Evolutionary conservation across 2,888 invertebrate species (phyloP).

Genomic region (Nowickia ferox): DNA sequence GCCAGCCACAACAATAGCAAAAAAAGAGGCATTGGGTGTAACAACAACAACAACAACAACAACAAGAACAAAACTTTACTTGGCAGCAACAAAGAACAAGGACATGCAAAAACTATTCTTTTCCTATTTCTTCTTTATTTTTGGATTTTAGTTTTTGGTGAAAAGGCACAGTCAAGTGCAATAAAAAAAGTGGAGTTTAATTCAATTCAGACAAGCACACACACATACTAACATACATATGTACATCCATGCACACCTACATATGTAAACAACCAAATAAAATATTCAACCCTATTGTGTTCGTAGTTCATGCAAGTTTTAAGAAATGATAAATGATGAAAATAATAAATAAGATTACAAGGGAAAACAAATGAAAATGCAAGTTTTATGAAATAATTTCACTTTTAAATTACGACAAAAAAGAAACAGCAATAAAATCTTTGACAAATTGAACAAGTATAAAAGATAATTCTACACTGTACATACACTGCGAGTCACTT

Average conservation of each 20-base stretch:
- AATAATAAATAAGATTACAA: constrained; percentile 31
- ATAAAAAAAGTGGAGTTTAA: constrained; percentile 37
- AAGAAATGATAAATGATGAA: constrained; percentile 32
- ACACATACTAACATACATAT: not conserved
- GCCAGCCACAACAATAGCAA: constrained; percentile 35
- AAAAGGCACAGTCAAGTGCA: constrained; percentile 52
- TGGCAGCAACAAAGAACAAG: constrained; percentile 67
- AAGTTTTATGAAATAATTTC: constrained; percentile 62
- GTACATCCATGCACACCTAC: not conserved
- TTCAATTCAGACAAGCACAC: not conserved
- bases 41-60: constrained; percentile 32
- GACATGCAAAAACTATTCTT: constrained; percentile 46
- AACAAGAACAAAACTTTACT: constrained; percentile 37
- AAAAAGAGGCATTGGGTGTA: constrained; percentile 1
- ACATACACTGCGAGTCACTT: too few relatives aligned
- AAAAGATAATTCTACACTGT: not conserved
- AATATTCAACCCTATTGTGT: constrained; percentile 45
- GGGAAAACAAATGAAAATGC: constrained; percentile 66
- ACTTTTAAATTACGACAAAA: constrained; percentile 41
- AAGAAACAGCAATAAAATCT: constrained; percentile 8
- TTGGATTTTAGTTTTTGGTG: constrained; percentile 9
- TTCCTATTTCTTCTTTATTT: constrained; percentile 4
- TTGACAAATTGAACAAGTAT: constrained; percentile 25
- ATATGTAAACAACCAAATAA: constrained; percentile 21
- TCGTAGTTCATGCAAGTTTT: constrained; percentile 5